Evolutionary conservation across 1,140 invertebrate genomes (phyloP).

Genomic region (Ips nitidus): DNA sequence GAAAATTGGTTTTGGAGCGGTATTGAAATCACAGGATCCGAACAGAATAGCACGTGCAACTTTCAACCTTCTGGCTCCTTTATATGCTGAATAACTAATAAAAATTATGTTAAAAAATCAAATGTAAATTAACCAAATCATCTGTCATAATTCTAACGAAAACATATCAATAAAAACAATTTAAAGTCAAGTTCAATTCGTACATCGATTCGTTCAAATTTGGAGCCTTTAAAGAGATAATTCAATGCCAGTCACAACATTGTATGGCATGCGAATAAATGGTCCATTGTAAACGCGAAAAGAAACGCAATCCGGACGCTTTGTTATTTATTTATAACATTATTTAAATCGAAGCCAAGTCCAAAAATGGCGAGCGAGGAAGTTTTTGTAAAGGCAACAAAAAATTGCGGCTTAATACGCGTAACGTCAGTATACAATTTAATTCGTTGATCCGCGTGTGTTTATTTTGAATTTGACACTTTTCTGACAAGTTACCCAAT

Average conservation of each 20-base stretch:
- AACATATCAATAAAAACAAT: conserved; percentile 16
- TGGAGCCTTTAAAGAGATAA: conserved; percentile 4
- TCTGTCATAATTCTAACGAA: conserved; percentile 20
- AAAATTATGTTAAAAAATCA: background rate
- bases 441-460: no score
- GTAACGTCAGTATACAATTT: no score
- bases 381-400: conserved; percentile 18
- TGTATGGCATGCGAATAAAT: conserved; percentile 6
- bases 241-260: conserved; percentile 17
- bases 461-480: no score
- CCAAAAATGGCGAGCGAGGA: conserved; percentile 25
- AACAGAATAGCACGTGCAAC: conserved; percentile 14
- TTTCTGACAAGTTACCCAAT: no score
- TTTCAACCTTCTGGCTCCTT: conserved; percentile 2
- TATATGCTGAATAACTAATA: background rate
- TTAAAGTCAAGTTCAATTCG: conserved; percentile 22
- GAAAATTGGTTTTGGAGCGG: conserved; percentile 14
- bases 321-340: conserved; percentile 4
- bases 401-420: background rate
- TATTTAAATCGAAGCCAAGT: conserved; percentile 3
- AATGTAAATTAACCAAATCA: background rate
- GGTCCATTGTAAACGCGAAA: conserved; percentile 12
- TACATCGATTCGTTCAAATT: conserved; percentile 17
- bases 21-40: conserved; percentile 3
- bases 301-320: background rate